Evolutionary conservation across 2,888 invertebrate genomes (phyloP).

Genomic region (Agonopterix heracliana): DNA sequence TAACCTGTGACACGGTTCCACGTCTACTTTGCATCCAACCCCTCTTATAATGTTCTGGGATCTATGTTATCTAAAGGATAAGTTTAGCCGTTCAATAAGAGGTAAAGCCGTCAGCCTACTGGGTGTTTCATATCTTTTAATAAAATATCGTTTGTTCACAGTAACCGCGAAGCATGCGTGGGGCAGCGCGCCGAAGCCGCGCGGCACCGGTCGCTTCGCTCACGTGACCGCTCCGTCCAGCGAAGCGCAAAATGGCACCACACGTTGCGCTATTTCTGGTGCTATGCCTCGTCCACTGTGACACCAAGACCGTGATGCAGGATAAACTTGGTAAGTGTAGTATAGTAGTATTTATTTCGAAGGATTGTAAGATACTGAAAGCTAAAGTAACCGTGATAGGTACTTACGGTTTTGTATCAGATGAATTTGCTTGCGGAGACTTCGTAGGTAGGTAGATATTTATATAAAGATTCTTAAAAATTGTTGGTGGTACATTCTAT

Average conservation of each 20-base stretch:
- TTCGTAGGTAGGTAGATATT: no score
- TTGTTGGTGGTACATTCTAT: no score
- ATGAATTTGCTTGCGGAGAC: no score
- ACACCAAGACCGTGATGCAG: slow-evolving; percentile 65
- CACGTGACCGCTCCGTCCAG: slow-evolving; percentile 27
- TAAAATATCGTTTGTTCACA: slow-evolving; percentile 11
- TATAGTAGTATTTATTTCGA: background rate
- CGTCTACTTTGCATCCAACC: no score
- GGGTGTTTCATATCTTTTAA: no score
- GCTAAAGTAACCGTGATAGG: background rate
- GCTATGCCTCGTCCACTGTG: slow-evolving; percentile 61
- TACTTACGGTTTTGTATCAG: background rate
- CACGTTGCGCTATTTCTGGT: slow-evolving; percentile 55
- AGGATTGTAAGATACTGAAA: background rate
- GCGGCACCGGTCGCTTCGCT: slow-evolving; percentile 16
- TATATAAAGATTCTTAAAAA: no score
- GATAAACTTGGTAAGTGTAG: slow-evolving; percentile 60
- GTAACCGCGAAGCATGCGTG: slow-evolving; percentile 26
- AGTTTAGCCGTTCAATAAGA: no score
- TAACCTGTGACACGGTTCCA: no score
- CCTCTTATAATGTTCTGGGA: no score
- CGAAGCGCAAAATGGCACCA: slow-evolving; percentile 44
- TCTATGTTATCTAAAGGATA: no score
- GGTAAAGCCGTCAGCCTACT: no score
- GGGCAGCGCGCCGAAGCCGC: slow-evolving; percentile 23